These are phyloP conservation scores for Harpagoxenus sublaevis DNA, from an alignment of 2,888 invertebrate genomes.

Conservation along the genomic window DNA sequence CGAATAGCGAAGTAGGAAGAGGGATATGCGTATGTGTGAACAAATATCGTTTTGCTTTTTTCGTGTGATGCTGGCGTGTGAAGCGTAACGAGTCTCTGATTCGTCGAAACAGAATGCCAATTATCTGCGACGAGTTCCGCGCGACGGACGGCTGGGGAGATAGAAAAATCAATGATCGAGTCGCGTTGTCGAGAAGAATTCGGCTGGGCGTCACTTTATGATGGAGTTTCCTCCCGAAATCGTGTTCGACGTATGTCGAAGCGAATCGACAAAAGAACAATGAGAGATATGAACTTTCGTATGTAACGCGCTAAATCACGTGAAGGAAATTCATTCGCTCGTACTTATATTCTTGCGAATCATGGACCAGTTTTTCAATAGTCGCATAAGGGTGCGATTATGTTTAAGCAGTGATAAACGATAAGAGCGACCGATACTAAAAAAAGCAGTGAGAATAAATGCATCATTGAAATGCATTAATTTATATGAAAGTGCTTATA, in stretches of 20 bases:
- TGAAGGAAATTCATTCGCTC: background rate
- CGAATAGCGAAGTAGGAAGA: slow-evolving; percentile 4
- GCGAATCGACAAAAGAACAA: background rate
- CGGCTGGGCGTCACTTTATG: background rate
- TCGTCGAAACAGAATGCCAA: slow-evolving; percentile 45
- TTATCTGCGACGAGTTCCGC: slow-evolving; percentile 33
- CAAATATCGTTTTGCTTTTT: slow-evolving; percentile 15
- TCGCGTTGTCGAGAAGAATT: slow-evolving; percentile 18
- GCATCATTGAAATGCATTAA: too few relatives aligned
- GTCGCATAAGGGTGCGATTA: too few relatives aligned
- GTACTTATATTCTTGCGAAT: too few relatives aligned
- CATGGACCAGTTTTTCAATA: too few relatives aligned
- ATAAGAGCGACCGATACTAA: too few relatives aligned
- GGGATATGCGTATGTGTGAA: slow-evolving; percentile 29
- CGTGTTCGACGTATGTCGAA: background rate
- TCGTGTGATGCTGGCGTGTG: slow-evolving; percentile 5
- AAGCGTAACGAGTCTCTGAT: slow-evolving; percentile 46
- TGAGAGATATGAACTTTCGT: background rate
- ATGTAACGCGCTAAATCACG: background rate
- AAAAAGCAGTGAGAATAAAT: too few relatives aligned
- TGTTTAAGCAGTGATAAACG: too few relatives aligned
- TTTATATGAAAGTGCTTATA: too few relatives aligned
- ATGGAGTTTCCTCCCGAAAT: background rate
- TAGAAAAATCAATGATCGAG: slow-evolving; percentile 12
- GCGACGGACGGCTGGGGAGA: background rate